phyloP scores from a whole-genome alignment of 2,888 invertebrate genomes.

The Homarus gammarus region DNA sequence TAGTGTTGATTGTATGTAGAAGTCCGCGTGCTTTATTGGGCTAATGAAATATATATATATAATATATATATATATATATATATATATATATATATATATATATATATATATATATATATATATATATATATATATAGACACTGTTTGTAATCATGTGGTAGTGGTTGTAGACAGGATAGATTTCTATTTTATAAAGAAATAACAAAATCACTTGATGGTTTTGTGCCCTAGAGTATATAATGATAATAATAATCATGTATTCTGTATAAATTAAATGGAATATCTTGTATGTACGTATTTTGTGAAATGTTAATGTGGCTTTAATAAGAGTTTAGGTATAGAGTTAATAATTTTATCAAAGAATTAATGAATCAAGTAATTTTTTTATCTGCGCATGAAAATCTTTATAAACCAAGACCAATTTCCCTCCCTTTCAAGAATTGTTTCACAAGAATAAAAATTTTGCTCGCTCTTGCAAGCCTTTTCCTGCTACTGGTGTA shows the following conservation, averaged over 20 bases:
- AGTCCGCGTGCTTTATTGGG: no score
- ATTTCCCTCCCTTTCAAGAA: not conserved
- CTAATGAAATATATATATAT: slow-evolving; percentile 27
- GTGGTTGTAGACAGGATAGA: not conserved
- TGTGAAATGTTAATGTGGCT: not conserved
- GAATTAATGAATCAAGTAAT: not conserved
- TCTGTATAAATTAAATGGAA: not conserved
- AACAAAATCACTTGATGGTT: not conserved
- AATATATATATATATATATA: slow-evolving; percentile 28
- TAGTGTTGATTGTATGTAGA: no score
- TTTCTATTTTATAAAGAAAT: not conserved
- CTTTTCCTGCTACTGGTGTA: no score
- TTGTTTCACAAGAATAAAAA: no score
- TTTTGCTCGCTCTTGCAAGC: no score
- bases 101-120: not conserved
- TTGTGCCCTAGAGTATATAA: not conserved
- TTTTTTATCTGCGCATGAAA: not conserved
- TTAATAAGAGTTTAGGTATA: not conserved
- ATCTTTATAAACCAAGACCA: not conserved
- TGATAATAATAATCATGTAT: not conserved
- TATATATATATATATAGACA: not conserved
- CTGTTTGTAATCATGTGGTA: not conserved
- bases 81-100: not conserved
- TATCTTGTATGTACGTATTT: not conserved
- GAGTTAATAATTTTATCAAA: not conserved